Evolutionary conservation across 2,797 vertebrate species (phyloP).

Genomic region (Odontamblyopus lacepedii): DNA sequence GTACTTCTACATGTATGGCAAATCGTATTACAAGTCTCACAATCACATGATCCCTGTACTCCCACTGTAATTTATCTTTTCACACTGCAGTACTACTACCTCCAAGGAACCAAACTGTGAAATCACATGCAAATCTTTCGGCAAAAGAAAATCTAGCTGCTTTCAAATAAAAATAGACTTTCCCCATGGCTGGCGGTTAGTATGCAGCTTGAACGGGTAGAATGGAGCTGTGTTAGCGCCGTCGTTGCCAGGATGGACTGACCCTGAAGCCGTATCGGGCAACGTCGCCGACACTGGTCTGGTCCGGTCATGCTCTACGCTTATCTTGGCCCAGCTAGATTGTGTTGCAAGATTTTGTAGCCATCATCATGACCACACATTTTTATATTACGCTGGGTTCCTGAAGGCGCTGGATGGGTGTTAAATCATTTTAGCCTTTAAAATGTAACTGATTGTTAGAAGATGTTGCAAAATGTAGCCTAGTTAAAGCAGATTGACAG

Average conservation of each 20-base stretch:
- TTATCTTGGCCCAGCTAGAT: neutral
- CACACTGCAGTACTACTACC: neutral
- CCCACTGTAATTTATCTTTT: neutral
- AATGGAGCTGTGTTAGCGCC: slow-evolving; percentile 14
- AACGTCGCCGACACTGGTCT: slow-evolving; percentile 55
- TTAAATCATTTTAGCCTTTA: neutral
- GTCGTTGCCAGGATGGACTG: slow-evolving; percentile 26
- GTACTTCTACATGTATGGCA: neutral
- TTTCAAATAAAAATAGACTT: slow-evolving; percentile 6
- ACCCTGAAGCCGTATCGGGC: slow-evolving; percentile 48
- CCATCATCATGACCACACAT: neutral
- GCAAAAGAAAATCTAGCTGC: neutral
- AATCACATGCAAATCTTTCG: neutral
- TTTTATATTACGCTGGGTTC: neutral
- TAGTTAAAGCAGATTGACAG: no score
- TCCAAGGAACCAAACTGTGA: slow-evolving; percentile 2
- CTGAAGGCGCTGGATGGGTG: neutral
- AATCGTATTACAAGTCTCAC: neutral
- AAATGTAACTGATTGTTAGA: no score
- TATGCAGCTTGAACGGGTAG: slow-evolving; percentile 10
- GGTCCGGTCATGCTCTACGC: slow-evolving; percentile 24
- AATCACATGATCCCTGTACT: neutral
- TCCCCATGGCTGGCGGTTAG: neutral
- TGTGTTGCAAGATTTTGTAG: neutral
- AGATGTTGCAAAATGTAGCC: no score